Evolutionary conservation across 2,113 vertebrate genomes (phyloP).

Genomic region (Myotis davidii): DNA sequence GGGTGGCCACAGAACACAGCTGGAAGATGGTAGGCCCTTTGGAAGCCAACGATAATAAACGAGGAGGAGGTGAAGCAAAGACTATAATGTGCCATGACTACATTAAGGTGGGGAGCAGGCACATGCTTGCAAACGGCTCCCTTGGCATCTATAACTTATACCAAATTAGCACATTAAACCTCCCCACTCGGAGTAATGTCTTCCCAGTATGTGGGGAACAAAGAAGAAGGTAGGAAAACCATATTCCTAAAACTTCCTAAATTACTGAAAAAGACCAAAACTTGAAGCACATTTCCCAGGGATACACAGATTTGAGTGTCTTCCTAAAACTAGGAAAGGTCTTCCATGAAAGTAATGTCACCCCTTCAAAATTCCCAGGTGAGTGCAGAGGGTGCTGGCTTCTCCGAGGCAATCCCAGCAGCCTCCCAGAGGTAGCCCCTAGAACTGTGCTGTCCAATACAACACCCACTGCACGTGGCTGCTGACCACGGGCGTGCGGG

Average conservation of each 20-base stretch:
- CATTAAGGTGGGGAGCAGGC: background rate
- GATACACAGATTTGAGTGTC: background rate
- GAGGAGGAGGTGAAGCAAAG: background rate
- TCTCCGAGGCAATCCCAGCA: background rate
- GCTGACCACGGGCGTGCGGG: background rate
- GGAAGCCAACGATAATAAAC: background rate
- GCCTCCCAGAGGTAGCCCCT: background rate
- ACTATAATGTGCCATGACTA: background rate
- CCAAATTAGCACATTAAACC: background rate
- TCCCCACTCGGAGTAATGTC: background rate
- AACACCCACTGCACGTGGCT: background rate
- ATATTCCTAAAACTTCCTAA: conserved; percentile 1
- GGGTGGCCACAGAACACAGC: background rate
- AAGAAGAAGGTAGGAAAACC: background rate
- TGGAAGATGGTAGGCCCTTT: background rate
- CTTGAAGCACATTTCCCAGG: background rate
- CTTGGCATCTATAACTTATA: background rate
- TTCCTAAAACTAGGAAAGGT: background rate
- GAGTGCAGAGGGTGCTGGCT: background rate
- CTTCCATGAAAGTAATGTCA: background rate
- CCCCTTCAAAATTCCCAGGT: background rate
- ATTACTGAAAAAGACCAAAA: background rate
- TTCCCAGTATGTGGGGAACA: background rate
- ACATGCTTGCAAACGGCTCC: background rate
- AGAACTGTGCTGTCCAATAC: background rate